Conservation (phyloP, 2,888 invertebrate genomes). For the Ceratothoa steindachneri region DNA sequence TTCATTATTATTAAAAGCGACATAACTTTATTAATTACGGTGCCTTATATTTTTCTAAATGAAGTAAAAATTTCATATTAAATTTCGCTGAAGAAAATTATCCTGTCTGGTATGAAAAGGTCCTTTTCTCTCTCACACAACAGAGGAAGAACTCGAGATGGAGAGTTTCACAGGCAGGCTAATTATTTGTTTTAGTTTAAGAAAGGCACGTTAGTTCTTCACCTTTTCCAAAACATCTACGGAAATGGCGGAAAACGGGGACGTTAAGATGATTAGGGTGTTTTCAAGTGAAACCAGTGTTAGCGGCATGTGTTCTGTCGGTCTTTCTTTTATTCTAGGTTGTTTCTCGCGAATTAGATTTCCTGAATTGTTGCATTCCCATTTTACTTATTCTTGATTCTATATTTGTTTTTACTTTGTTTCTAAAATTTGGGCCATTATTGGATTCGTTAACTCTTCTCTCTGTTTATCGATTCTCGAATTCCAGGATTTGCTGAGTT, state of each 20-base stretch:
- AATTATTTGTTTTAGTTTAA: neutral
- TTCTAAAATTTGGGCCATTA: too few species aligned
- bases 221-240: neutral
- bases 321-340: too few species aligned
- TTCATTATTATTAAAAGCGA: neutral
- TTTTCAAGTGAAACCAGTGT: too few species aligned
- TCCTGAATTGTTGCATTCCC: too few species aligned
- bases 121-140: neutral
- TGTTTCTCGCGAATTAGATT: too few species aligned
- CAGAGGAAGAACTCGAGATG: neutral
- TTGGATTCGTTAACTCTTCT: too few species aligned
- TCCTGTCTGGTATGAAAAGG: neutral
- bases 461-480: too few species aligned
- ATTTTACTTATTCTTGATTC: neutral
- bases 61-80: constrained; percentile 1
- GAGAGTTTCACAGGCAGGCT: constrained; percentile 2
- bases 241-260: too few species aligned
- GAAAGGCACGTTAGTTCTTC: neutral
- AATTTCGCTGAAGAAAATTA: neutral
- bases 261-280: too few species aligned
- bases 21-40: neutral
- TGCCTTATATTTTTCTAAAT: neutral
- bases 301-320: too few species aligned
- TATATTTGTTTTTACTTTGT: neutral
- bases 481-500: too few species aligned